phyloP scores from a whole-genome alignment of 2,797 vertebrate species.

The Perodicticus potto region DNA sequence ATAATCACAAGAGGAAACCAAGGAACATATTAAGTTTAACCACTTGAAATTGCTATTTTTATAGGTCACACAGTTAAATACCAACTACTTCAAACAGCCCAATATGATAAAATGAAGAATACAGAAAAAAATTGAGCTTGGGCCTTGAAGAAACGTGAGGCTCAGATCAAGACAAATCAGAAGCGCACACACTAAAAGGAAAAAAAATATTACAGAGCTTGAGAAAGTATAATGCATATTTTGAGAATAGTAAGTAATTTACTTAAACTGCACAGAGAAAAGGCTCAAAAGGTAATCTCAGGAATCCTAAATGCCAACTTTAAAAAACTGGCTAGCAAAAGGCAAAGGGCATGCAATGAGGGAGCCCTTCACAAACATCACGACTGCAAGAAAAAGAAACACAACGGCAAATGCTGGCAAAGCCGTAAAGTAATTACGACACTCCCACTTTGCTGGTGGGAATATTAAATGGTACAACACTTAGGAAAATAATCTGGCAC shows the following conservation, averaged over 20 bases:
- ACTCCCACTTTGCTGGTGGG: background rate
- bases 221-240: background rate
- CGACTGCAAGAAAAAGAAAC: background rate
- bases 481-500: background rate
- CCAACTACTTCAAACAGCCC: background rate
- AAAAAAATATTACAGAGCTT: background rate
- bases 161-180: background rate
- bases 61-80: background rate
- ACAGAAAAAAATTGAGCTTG: background rate
- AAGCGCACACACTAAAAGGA: background rate
- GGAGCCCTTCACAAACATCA: background rate
- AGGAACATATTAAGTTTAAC: background rate
- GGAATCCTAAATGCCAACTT: background rate
- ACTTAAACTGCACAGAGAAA: slow-evolving; percentile 16
- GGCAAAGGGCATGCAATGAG: background rate
- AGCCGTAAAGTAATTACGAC: background rate
- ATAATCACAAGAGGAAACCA: slow-evolving; percentile 28
- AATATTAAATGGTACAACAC: background rate
- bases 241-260: background rate
- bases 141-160: background rate
- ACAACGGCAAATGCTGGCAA: background rate
- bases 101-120: background rate
- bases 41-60: background rate
- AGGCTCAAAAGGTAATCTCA: background rate
- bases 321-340: background rate